Evolutionary conservation across 2,888 invertebrate genomes (phyloP), one percentile per base, ranked within the genome.

Genomic region (Cosmopolites sordidus): DNA sequence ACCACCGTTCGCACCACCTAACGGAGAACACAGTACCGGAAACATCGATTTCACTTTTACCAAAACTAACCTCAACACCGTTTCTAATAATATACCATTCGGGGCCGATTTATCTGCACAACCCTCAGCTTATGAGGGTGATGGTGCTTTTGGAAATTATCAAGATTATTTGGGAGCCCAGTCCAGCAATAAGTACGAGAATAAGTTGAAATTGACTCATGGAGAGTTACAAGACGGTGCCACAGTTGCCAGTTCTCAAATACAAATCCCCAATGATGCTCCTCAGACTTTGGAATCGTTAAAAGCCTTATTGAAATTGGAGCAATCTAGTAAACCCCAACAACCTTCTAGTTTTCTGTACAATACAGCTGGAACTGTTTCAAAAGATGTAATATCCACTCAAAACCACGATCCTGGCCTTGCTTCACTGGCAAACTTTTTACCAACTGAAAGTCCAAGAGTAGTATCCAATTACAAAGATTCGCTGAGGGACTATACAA

Each of bases 41-140:
- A 33, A 39, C 12, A 9, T 43, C 12, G 37, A 14, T 16, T 33
- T 42, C 33, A 37, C 37, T n/a, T n/a, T 9, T 2, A n/a, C 33
- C 3, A 41, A 42, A 16, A 17, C 14, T 16, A 29, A 29, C 16
- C 29, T 41, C 30, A 40, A 16, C 6, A 11, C 27, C 8, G 15
- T 38, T 16, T 16, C 22, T 16, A 29, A 30, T 41, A 30, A 41
- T 33, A 12, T 33, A 4, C 33, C 33, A 12, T 51, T 43, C 18
- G 51, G 43, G 5, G 43, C 29, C 0, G 15, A 50, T 39, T 15
- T 50, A 15, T 16, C 47, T 1, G 11, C 58, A 37, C 49, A 60
- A 43, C 61, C 56, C n/a, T 42, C 59, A 17, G 51, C 56, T 29
- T 54, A 44, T 44, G 59, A 62, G 39, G 62, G 60, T 5, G 51